Percentiles rank a stretch among this genome's conserved stretches.
phyloP scores from a whole-genome alignment of 2,113 vertebrate genomes.

The Aldabrachelys gigantea region DNA sequence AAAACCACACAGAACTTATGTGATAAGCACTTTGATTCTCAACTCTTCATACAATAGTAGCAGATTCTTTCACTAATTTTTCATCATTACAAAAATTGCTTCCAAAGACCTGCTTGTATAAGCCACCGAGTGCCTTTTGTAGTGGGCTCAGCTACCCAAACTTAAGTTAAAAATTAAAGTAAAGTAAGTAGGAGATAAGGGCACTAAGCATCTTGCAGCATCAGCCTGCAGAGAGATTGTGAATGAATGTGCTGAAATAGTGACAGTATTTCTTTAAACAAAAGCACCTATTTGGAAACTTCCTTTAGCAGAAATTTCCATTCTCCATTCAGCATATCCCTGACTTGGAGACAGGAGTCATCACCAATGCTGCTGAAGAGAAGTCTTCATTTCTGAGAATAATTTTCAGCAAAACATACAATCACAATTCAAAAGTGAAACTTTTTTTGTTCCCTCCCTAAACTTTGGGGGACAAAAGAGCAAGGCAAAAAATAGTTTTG shows the following conservation, averaged over 20 bases:
- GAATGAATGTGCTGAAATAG: not conserved
- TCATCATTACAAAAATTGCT: not conserved
- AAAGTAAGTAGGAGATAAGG: not conserved
- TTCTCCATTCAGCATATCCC: not conserved
- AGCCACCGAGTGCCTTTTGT: not conserved
- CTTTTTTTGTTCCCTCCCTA: not conserved
- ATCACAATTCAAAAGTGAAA: not conserved
- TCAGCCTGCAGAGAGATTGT: not conserved
- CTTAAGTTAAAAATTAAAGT: not conserved
- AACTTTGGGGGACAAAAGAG: not conserved
- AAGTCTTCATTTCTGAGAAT: not conserved
- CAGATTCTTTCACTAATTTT: not conserved
- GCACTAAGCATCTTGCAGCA: not conserved
- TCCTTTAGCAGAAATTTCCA: not conserved
- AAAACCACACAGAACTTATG: not conserved
- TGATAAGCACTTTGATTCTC: not conserved
- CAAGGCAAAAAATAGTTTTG: not conserved
- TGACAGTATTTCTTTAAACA: not conserved
- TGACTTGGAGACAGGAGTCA: fast-evolving
- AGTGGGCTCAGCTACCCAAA: not conserved
- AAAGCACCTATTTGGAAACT: not conserved
- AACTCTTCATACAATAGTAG: not conserved
- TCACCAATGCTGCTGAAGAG: not conserved
- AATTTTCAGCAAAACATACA: not conserved
- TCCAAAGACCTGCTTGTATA: not conserved